These are phyloP conservation scores for Nannobrachium achirus DNA, from an alignment of 2,113 vertebrate genomes.

Conservation along the genomic window DNA sequence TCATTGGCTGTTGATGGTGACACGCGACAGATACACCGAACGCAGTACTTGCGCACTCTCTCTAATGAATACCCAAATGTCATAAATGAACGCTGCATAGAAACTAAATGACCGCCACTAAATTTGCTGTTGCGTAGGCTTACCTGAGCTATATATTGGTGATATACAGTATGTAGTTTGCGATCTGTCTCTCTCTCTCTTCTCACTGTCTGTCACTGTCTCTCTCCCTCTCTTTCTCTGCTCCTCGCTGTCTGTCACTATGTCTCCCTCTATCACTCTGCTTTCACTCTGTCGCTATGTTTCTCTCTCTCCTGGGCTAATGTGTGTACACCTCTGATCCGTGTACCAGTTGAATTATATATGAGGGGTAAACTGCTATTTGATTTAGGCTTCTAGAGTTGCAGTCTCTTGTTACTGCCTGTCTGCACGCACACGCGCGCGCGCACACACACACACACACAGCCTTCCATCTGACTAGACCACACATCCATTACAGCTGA, in stretches of 20 bases:
- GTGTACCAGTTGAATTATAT: constrained; percentile 51
- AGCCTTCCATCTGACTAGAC: neutral
- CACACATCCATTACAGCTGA: neutral
- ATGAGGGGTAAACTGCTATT: constrained; percentile 55
- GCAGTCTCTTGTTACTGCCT: constrained; percentile 29
- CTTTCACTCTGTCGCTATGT: too few species aligned
- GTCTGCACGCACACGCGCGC: neutral
- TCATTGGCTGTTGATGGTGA: too few species aligned
- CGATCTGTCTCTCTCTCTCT: neutral
- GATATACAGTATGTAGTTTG: constrained; percentile 17
- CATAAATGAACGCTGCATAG: too few species aligned
- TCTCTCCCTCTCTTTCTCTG: neutral
- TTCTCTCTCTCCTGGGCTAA: too few species aligned
- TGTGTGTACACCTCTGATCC: too few species aligned
- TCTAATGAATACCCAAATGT: too few species aligned
- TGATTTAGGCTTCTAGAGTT: constrained; percentile 28
- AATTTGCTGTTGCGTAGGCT: neutral
- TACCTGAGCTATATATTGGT: constrained; percentile 29
- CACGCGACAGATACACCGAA: too few species aligned
- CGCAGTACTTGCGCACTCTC: too few species aligned
- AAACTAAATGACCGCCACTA: constrained; percentile 34
- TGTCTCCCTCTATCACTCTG: too few species aligned
- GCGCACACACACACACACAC: neutral
- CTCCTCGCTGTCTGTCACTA: too few species aligned
- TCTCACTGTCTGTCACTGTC: neutral